Conservation (phyloP, 2,113 vertebrate genomes). For the Pithys albifrons region DNA sequence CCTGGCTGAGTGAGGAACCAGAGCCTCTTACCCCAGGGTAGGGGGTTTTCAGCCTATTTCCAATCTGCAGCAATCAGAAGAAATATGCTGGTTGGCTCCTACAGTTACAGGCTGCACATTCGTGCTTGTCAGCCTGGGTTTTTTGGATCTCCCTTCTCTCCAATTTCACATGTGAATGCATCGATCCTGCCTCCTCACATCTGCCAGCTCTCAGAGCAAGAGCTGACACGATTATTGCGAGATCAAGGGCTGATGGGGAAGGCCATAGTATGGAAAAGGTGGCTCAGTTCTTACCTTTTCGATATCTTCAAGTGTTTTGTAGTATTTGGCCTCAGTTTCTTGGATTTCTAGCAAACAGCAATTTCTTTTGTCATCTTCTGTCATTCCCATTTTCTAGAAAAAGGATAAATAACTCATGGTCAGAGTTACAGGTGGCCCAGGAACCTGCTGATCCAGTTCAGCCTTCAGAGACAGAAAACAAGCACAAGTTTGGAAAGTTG, state of each 20-base stretch:
- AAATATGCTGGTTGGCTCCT: not conserved
- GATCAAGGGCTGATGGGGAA: not conserved
- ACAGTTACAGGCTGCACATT: not conserved
- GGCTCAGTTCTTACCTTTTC: conserved; percentile 82
- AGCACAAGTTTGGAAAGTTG: not conserved
- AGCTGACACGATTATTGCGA: accelerated
- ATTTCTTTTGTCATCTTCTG: conserved; percentile 94
- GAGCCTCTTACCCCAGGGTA: not conserved
- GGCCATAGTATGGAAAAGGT: accelerated
- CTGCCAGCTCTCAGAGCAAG: not conserved
- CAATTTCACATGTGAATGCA: not conserved
- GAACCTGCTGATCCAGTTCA: not conserved
- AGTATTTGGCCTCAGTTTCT: conserved; percentile 96
- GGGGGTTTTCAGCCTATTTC: not conserved
- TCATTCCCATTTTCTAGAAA: conserved; percentile 95
- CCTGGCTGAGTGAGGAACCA: not conserved
- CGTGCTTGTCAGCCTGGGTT: not conserved
- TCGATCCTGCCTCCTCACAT: not conserved
- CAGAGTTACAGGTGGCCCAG: not conserved
- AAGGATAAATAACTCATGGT: not conserved
- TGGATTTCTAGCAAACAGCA: conserved; percentile 97
- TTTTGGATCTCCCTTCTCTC: not conserved
- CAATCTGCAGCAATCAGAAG: not conserved
- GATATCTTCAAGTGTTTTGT: conserved; percentile 95
- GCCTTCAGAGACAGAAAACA: not conserved